phyloP scores from a whole-genome alignment of 2,113 vertebrate genomes.

The Scytalopus superciliaris region DNA sequence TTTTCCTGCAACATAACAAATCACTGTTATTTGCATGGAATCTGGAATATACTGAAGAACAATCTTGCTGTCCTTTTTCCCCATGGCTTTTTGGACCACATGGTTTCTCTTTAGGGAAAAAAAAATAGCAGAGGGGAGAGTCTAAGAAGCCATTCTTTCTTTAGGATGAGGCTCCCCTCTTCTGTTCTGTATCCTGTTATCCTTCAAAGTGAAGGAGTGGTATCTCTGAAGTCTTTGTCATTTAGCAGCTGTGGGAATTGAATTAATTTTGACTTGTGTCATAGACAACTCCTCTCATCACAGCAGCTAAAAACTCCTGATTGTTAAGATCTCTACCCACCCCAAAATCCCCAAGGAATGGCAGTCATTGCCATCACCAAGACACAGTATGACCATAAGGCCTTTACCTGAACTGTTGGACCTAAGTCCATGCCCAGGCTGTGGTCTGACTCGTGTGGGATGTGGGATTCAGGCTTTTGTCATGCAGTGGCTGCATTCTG shows the following conservation, averaged over 20 bases:
- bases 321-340: constrained; percentile 18
- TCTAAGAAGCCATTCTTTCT: background rate
- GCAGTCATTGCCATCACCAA: rapidly evolving
- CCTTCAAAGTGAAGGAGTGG: constrained; percentile 45
- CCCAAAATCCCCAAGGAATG: background rate
- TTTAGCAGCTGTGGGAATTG: constrained; percentile 10
- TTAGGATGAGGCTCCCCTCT: constrained; percentile 29
- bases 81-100: background rate
- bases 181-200: constrained; percentile 17
- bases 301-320: constrained; percentile 14
- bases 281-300: background rate
- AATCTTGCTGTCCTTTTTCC: background rate
- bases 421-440: rapidly evolving
- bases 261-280: constrained; percentile 7
- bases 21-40: background rate
- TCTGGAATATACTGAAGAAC: background rate
- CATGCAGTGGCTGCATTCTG: background rate
- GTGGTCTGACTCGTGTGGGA: background rate
- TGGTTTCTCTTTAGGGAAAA: background rate
- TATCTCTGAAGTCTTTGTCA: constrained; percentile 47
- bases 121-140: background rate
- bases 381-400: rapidly evolving
- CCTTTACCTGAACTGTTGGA: background rate
- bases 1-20: background rate
- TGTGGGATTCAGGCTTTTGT: background rate